phyloP scores from a whole-genome alignment of 2,888 invertebrate species.

The Andrena bicolor region DNA sequence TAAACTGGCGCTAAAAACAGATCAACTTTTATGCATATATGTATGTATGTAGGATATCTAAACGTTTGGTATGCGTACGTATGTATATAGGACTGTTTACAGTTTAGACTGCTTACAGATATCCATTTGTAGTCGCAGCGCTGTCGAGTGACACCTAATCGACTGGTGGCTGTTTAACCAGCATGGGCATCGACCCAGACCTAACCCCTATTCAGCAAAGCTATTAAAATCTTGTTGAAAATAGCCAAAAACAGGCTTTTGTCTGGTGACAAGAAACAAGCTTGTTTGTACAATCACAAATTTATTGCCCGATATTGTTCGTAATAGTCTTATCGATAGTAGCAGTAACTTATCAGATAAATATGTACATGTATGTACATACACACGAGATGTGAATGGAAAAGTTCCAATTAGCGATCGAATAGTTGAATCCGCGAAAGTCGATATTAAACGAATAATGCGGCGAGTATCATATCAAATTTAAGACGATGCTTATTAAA shows the following conservation, averaged over 20 bases:
- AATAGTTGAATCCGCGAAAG: not conserved
- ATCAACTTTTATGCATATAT: not conserved
- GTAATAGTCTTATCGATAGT: slow-evolving; percentile 46
- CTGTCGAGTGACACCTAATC: not conserved
- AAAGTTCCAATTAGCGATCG: not conserved
- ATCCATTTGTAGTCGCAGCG: too few relatives aligned
- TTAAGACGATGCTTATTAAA: not conserved
- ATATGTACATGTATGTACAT: slow-evolving; percentile 6
- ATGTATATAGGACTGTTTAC: too few relatives aligned
- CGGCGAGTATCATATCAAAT: not conserved
- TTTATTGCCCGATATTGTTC: slow-evolving; percentile 49
- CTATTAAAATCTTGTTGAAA: slow-evolving; percentile 20
- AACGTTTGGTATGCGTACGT: too few relatives aligned
- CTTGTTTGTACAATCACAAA: slow-evolving; percentile 44
- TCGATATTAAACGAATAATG: not conserved
- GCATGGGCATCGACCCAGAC: slow-evolving; percentile 7
- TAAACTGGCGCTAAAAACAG: too few relatives aligned
- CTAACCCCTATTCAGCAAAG: slow-evolving; percentile 12
- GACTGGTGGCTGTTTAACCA: slow-evolving; percentile 4
- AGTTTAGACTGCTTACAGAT: too few relatives aligned
- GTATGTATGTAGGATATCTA: too few relatives aligned
- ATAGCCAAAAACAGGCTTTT: slow-evolving; percentile 1
- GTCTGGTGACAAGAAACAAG: slow-evolving; percentile 26
- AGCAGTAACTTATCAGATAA: slow-evolving; percentile 38
- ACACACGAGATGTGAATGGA: slow-evolving; percentile 4